Evolutionary conservation across 2,113 vertebrate species (phyloP), one percentile per base, ranked within the genome.

Genomic region (Symphodus melops): DNA sequence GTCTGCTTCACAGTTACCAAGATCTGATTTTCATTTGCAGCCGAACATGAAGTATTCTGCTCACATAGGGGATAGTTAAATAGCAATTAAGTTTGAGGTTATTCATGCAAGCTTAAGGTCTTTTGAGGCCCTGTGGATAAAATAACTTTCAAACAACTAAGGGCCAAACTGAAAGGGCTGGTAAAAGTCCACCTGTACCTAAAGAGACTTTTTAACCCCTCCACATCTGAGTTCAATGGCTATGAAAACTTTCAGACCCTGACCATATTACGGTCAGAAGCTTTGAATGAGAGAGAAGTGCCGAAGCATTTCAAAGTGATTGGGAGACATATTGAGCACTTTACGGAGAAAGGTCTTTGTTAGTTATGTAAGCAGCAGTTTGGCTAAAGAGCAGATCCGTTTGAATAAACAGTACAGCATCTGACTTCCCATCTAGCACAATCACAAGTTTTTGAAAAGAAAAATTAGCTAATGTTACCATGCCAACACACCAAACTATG

Each of bases 21-120:
- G n/a, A 55, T 79, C 59, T 63, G 79, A 79, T 72, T 74, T 70
- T 71, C 23, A 67, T 86, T 75, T 78, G 41, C 23, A 67, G 57
- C 46, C 8, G 3, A 82, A 65, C 69, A 72, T 63, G 39, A 71
- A 51, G 48, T 51, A 52, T 20, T 20, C 14, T 0, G 33, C 51
- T 72, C 33, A 28, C 62, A 58, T 71, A 37, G 61, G 37, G n/a
- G 3, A 41, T 48, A 70, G 59, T 70, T 46, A 17, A 64, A 70
- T 9, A 71, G 41, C 66, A 84, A 70, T 44, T 16, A 1, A 49
- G n/a, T 71, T 80, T 42, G 33, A 52, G 65, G 19, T 41, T 70
- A 54, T 71, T 48, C 49, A 59, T 68, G 52, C 64, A 63, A 76
- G n/a, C 39, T 19, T 25, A 25, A 25, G 25, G 25, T 25, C 25